These are phyloP conservation scores for Myoxocephalus aenaeus DNA, from an alignment of 2,797 vertebrate genomes.

Conservation along the genomic window DNA sequence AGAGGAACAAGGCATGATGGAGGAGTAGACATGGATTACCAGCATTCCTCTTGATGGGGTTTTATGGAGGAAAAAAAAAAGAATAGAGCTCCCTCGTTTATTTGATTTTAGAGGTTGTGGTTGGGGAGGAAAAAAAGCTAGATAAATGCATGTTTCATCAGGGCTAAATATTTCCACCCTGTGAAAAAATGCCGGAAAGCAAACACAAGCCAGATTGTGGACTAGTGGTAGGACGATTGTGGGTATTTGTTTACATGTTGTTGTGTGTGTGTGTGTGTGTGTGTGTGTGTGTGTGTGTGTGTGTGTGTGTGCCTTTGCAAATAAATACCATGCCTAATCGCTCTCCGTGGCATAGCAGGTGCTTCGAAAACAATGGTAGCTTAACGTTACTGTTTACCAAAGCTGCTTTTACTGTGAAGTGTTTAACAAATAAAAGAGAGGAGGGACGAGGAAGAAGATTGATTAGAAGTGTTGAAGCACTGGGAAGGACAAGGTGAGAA, in stretches of 20 bases:
- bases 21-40: constrained; percentile 80
- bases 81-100: constrained; percentile 80
- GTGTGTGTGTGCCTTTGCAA: constrained; percentile 47
- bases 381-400: constrained; percentile 68
- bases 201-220: constrained; percentile 84
- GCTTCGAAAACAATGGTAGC: constrained; percentile 75
- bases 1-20: constrained; percentile 73
- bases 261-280: constrained; percentile 34
- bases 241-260: constrained; percentile 81
- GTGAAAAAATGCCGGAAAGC: constrained; percentile 77
- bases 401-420: constrained; percentile 64
- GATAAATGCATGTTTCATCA: constrained; percentile 85
- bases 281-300: constrained; percentile 40
- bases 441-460: constrained; percentile 28
- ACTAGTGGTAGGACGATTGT: constrained; percentile 75
- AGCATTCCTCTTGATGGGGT: constrained; percentile 81
- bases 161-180: constrained; percentile 84
- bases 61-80: constrained; percentile 76
- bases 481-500: constrained; percentile 14
- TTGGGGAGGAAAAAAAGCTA: constrained; percentile 59
- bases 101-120: constrained; percentile 83
- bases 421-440: constrained; percentile 57
- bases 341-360: constrained; percentile 79
- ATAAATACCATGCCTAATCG: constrained; percentile 72
- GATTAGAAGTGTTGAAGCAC: constrained; percentile 26